phyloP scores from a whole-genome alignment of 1,140 invertebrate species.

The Brachionus plicatilis region DNA sequence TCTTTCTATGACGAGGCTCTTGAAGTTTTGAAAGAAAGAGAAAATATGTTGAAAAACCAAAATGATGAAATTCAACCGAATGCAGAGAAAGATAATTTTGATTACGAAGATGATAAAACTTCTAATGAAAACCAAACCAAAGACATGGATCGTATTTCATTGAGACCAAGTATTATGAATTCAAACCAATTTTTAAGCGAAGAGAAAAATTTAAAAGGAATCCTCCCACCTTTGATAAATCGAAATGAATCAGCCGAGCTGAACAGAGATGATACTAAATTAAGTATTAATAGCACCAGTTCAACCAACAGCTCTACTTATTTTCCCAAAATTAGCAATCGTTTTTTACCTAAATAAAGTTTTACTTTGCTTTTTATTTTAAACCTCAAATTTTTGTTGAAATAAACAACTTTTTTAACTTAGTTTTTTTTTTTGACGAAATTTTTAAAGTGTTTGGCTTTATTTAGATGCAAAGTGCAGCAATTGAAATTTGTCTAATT shows the following conservation, averaged over 20 bases:
- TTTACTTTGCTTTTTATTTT: neutral
- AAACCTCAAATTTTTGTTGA: neutral
- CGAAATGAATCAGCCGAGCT: neutral
- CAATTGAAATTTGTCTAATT: no score
- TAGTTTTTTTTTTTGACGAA: no score
- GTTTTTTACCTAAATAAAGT: conserved; percentile 14
- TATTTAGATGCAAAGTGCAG: no score
- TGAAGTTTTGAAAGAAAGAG: neutral
- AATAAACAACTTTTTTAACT: neutral
- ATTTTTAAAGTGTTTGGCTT: no score
- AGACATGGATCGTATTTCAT: neutral
- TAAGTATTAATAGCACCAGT: neutral
- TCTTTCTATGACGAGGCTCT: conserved; percentile 19
- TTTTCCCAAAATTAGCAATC: conserved; percentile 8
- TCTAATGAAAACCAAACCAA: neutral
- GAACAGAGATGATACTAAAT: neutral
- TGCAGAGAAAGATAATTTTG: neutral
- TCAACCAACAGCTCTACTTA: neutral
- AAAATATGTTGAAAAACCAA: neutral
- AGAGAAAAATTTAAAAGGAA: neutral
- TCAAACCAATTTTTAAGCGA: neutral
- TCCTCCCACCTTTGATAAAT: neutral
- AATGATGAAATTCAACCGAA: neutral
- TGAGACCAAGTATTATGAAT: neutral
- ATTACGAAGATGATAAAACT: neutral